Conservation (phyloP, 2,113 vertebrate species). For the Micronycteris hirsuta region DNA sequence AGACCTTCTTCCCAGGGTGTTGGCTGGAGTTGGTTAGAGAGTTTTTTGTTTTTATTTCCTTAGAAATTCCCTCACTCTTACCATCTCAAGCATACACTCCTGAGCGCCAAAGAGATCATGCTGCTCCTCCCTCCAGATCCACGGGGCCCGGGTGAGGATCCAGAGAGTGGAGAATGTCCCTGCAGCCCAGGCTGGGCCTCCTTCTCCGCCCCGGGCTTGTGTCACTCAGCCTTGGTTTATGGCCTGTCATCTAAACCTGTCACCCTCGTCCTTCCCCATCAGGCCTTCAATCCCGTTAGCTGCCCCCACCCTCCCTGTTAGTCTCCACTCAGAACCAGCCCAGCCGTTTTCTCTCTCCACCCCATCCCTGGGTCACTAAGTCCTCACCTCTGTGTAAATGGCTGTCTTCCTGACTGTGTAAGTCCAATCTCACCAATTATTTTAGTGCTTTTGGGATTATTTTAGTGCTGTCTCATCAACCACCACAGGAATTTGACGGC, state of each 20-base stretch:
- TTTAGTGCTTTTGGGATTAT: background rate
- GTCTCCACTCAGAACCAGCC: background rate
- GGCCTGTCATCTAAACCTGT: background rate
- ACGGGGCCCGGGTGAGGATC: background rate
- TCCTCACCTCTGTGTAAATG: background rate
- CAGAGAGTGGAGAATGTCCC: background rate
- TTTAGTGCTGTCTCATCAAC: background rate
- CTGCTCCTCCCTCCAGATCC: background rate
- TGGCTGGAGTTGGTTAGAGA: background rate
- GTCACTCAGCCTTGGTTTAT: background rate
- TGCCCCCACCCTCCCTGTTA: background rate
- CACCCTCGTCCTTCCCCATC: background rate
- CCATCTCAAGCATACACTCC: background rate
- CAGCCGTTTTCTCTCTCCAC: background rate
- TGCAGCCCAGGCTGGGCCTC: background rate
- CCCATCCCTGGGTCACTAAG: background rate
- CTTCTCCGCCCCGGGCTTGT: background rate
- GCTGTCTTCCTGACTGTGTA: background rate
- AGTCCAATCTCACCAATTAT: background rate
- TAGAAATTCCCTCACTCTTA: background rate
- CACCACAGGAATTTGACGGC: background rate
- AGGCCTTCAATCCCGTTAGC: background rate
- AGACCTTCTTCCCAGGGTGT: background rate
- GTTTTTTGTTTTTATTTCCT: background rate
- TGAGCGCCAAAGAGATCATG: background rate